Conservation (phyloP, 1,140 invertebrate genomes). For the Lepidurus couesii region DNA sequence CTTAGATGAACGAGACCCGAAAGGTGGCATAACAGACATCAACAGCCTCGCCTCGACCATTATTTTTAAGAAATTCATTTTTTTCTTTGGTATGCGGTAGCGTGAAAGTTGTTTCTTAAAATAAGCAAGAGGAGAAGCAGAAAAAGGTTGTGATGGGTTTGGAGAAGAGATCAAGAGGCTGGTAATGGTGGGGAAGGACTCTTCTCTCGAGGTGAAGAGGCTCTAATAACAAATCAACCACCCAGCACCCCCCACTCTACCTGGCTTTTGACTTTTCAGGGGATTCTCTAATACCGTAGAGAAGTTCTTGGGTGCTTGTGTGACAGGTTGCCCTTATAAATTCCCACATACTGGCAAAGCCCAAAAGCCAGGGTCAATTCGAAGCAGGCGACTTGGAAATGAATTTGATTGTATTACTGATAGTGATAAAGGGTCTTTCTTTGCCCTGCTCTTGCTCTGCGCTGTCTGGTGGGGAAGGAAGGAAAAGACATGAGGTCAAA, state of each 20-base stretch:
- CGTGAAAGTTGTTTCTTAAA: neutral
- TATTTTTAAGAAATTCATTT: neutral
- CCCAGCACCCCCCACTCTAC: neutral
- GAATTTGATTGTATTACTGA: neutral
- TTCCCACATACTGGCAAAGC: neutral
- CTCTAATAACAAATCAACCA: constrained; percentile 7
- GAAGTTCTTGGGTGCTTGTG: neutral
- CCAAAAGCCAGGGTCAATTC: too few relatives aligned
- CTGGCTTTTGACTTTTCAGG: neutral
- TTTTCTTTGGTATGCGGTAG: constrained; percentile 1
- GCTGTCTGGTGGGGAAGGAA: neutral
- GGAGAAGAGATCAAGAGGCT: neutral
- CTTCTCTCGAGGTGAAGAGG: neutral
- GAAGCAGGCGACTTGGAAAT: neutral
- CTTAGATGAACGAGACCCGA: neutral
- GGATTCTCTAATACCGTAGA: neutral
- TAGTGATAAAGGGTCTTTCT: neutral
- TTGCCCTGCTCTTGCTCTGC: neutral
- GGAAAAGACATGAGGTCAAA: constrained; percentile 7
- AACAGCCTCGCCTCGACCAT: neutral
- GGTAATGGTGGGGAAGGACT: neutral
- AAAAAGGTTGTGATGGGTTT: neutral
- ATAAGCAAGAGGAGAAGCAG: neutral
- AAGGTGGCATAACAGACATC: neutral
- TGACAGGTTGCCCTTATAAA: constrained; percentile 18